Percentiles rank a stretch among this genome's conserved stretches.
Conservation (phyloP, 1,140 invertebrate genomes). For the Ooceraea biroi region DNA sequence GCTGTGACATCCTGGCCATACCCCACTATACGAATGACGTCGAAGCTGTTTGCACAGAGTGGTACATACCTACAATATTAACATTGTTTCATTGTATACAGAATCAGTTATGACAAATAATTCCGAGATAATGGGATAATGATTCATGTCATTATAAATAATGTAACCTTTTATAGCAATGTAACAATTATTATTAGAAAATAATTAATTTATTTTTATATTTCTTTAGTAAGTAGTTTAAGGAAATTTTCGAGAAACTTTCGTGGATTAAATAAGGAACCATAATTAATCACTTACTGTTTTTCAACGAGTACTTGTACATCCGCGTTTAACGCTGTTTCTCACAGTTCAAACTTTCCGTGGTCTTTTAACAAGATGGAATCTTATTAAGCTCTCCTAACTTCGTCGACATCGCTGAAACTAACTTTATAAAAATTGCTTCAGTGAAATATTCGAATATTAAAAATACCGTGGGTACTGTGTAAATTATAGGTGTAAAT, state of each 20-base stretch:
- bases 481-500: constrained; percentile 19
- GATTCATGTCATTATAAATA: constrained; percentile 20
- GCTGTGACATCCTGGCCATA: no score
- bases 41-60: no score
- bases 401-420: constrained; percentile 54
- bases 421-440: constrained; percentile 70
- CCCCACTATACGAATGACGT: no score
- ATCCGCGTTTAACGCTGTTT: constrained; percentile 73
- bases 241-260: constrained; percentile 69
- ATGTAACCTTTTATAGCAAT: no score
- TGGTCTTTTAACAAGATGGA: constrained; percentile 74
- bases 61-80: no score
- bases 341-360: constrained; percentile 72
- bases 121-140: constrained; percentile 51
- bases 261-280: constrained; percentile 70
- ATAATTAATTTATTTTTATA: constrained; percentile 17
- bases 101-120: constrained; percentile 17
- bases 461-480: constrained; percentile 54
- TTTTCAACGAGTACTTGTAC: constrained; percentile 65
- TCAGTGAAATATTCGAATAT: constrained; percentile 70
- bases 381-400: constrained; percentile 78
- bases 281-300: constrained; percentile 77
- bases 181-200: constrained; percentile 59
- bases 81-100: no score
- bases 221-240: constrained; percentile 25